Evolutionary conservation across 2,888 invertebrate species (phyloP).

Genomic region (Nomada fucata): DNA sequence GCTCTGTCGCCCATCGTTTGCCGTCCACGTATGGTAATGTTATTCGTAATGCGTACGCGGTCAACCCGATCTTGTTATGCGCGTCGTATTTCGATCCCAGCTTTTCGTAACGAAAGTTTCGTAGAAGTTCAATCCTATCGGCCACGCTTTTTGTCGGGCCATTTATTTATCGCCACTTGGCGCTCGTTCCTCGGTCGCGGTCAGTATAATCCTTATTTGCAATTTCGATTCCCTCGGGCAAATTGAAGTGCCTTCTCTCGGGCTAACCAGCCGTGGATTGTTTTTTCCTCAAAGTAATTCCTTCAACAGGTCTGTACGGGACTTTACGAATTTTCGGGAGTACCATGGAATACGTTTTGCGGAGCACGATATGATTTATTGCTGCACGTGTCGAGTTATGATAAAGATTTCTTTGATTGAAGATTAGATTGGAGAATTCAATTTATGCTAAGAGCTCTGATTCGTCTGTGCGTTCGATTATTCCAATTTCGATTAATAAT

Average conservation of each 20-base stretch:
- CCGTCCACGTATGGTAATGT: conserved; percentile 38
- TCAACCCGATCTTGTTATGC: conserved; percentile 36
- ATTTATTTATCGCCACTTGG: conserved; percentile 29
- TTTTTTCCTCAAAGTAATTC: background rate
- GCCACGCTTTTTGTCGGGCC: conserved; percentile 25
- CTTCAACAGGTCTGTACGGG: background rate
- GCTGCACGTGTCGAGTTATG: no score
- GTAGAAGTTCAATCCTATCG: conserved; percentile 21
- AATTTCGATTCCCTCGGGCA: conserved; percentile 13
- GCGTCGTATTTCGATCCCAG: conserved; percentile 11
- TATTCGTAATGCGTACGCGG: conserved; percentile 45
- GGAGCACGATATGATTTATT: no score
- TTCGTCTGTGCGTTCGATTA: background rate
- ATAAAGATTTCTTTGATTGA: no score
- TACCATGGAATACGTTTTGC: no score
- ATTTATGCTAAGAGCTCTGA: background rate
- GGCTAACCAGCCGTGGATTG: background rate
- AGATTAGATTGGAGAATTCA: no score
- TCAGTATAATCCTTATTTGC: conserved; percentile 32
- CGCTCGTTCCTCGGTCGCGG: background rate
- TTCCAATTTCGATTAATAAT: background rate
- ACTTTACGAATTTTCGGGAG: background rate
- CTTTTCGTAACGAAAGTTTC: conserved; percentile 23
- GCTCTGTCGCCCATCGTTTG: conserved; percentile 19
- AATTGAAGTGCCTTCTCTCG: background rate